A percentile compares a stretch with the other conserved stretches of the same genome.
Evolutionary conservation across 2,888 invertebrate genomes (phyloP).

Genomic region (Acanthosepion pharaonis): DNA sequence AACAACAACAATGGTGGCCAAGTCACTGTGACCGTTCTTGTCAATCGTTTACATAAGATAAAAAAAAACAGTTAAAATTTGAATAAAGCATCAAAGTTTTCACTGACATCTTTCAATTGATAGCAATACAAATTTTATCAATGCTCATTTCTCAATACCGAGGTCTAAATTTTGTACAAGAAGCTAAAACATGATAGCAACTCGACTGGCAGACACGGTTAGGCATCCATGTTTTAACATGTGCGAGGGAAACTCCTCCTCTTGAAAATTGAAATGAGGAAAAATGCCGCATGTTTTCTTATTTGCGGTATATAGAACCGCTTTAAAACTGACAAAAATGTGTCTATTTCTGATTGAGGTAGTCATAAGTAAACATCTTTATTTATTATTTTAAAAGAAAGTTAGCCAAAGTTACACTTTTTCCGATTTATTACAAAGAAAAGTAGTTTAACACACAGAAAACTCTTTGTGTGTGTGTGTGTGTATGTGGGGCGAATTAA

Average conservation of each 20-base stretch:
- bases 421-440: neutral
- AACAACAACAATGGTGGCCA: neutral
- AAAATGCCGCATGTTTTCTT: neutral
- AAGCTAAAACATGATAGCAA: neutral
- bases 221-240: neutral
- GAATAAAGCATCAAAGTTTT: neutral
- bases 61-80: neutral
- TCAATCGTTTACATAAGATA: neutral
- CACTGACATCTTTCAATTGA: neutral
- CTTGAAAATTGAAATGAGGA: neutral
- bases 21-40: neutral
- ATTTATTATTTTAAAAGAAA: neutral
- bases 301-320: too few relatives aligned
- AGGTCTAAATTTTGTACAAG: neutral
- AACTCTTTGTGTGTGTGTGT: too few relatives aligned
- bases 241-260: neutral
- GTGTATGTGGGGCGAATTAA: too few relatives aligned
- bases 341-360: neutral
- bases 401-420: too few relatives aligned
- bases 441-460: neutral
- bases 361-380: neutral
- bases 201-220: neutral
- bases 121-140: neutral
- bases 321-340: neutral
- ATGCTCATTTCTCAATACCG: neutral